Evolutionary conservation across 2,888 invertebrate species (phyloP).

Genomic region (Strigamia maritima): DNA sequence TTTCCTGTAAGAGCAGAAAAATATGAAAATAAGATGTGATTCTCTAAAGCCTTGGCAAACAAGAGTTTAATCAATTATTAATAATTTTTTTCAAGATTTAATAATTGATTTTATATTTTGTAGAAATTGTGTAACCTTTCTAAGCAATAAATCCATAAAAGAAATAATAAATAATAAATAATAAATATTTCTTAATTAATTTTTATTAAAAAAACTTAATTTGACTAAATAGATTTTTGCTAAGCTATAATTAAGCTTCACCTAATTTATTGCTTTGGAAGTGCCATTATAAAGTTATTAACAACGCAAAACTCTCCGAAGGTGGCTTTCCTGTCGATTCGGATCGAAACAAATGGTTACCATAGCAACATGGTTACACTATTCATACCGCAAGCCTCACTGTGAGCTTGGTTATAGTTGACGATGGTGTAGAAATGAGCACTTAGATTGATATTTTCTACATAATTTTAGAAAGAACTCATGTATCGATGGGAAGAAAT

Average conservation of each 20-base stretch:
- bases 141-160: background rate
- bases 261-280: background rate
- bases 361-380: constrained; percentile 8
- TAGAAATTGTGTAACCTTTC: no score
- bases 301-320: background rate
- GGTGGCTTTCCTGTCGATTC: constrained; percentile 17
- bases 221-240: background rate
- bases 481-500: background rate
- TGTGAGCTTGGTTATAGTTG: background rate
- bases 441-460: background rate
- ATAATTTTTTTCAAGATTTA: no score
- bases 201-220: background rate
- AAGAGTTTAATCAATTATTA: background rate
- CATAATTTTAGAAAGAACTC: background rate
- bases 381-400: constrained; percentile 8
- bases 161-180: no score
- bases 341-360: background rate
- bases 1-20: background rate
- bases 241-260: background rate
- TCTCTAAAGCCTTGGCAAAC: no score
- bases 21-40: background rate
- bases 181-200: background rate
- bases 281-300: background rate
- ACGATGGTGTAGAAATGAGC: background rate
- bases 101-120: no score